These are phyloP conservation scores for Tylochromis polylepis DNA, from an alignment of 2,113 vertebrate species.

Conservation along the genomic window DNA sequence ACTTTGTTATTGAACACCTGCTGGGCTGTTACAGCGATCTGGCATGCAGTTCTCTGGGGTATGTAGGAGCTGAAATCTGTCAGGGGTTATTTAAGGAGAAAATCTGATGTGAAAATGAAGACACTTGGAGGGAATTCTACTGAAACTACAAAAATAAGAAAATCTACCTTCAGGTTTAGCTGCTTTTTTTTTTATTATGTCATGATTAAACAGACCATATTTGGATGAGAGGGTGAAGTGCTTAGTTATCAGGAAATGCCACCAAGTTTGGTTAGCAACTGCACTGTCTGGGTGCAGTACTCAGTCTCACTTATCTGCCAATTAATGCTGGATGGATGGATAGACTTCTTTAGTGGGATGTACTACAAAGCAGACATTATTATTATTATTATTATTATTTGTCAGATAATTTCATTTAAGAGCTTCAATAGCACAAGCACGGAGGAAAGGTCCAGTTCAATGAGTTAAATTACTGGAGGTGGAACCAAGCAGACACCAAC, in stretches of 20 bases:
- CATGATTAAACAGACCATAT: not conserved
- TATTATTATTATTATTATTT: not conserved
- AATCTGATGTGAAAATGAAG: not conserved
- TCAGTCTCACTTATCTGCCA: not conserved
- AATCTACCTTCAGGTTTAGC: not conserved
- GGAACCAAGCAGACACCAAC: not conserved
- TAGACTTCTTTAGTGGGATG: not conserved
- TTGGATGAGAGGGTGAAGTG: not conserved
- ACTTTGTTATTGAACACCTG: constrained; percentile 41
- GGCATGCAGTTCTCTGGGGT: not conserved
- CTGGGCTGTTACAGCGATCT: not conserved
- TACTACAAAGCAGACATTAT: not conserved
- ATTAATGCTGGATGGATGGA: not conserved
- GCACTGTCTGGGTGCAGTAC: not conserved
- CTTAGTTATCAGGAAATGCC: not conserved
- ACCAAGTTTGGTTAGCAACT: not conserved
- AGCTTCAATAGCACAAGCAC: not conserved
- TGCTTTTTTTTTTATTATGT: not conserved
- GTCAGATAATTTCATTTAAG: not conserved
- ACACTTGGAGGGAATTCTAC: not conserved
- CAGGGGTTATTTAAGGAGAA: not conserved
- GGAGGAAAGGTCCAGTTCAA: not conserved
- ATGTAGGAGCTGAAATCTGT: constrained; percentile 11
- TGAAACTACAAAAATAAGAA: not conserved
- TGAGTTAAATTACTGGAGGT: not conserved